These are phyloP conservation scores for Micronycteris hirsuta DNA, from an alignment of 2,113 vertebrate species.

Conservation along the genomic window DNA sequence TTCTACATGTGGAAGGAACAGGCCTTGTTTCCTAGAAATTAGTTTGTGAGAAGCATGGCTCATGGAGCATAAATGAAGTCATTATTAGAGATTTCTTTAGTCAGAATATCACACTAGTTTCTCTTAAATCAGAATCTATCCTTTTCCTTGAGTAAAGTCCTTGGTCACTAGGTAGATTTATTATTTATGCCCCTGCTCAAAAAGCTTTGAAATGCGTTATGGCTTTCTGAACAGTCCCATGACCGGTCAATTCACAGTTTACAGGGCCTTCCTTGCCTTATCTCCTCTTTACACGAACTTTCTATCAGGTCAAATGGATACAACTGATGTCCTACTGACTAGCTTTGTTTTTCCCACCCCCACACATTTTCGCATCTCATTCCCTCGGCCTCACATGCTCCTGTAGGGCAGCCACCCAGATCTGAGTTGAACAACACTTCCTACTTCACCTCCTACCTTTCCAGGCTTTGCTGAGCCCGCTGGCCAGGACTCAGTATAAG, in stretches of 20 bases:
- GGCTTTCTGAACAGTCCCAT: neutral
- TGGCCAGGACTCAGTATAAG: neutral
- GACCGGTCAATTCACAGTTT: neutral
- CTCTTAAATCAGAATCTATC: neutral
- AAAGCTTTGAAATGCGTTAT: neutral
- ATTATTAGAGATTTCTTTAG: neutral
- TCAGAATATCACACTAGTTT: neutral
- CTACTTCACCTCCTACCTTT: neutral
- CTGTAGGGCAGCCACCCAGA: neutral
- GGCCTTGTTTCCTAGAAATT: neutral
- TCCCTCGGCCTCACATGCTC: neutral
- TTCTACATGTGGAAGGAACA: neutral
- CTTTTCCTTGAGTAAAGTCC: neutral
- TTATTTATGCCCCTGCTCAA: neutral
- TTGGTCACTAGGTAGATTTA: neutral
- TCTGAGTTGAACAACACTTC: neutral
- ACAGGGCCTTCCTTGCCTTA: neutral
- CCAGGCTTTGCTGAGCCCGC: neutral
- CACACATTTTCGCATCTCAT: slow-evolving; percentile 13
- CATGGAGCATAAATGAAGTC: neutral
- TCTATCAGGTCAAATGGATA: neutral
- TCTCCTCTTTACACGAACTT: neutral
- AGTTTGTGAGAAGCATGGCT: neutral
- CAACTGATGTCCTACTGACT: neutral
- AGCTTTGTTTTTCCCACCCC: neutral